These are phyloP conservation scores for Philonicus albiceps DNA, from an alignment of 2,888 invertebrate species.

Conservation along the genomic window DNA sequence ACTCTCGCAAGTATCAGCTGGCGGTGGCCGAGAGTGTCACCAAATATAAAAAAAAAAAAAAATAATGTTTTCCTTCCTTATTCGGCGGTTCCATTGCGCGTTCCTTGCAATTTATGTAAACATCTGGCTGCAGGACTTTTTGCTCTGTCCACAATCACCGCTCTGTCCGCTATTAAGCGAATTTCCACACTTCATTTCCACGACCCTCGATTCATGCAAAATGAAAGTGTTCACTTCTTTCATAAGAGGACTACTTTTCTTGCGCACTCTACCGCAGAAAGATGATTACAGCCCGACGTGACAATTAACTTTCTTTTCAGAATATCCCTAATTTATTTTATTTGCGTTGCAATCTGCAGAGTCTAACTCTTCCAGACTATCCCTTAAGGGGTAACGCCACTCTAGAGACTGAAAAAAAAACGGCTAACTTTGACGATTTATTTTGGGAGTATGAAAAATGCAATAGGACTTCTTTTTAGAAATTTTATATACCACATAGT, in stretches of 20 bases:
- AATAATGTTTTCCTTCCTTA: conserved; percentile 3
- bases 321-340: too few relatives aligned
- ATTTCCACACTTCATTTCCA: conserved; percentile 5
- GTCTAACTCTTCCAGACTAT: too few relatives aligned
- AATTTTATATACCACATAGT: too few relatives aligned
- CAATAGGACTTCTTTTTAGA: too few relatives aligned
- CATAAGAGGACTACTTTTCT: not conserved
- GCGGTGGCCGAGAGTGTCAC: not conserved
- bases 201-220: not conserved
- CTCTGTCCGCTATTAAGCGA: not conserved
- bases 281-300: not conserved
- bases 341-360: too few relatives aligned
- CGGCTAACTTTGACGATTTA: too few relatives aligned
- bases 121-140: not conserved
- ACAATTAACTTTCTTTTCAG: not conserved
- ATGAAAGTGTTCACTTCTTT: not conserved
- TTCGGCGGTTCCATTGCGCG: not conserved
- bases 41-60: not conserved
- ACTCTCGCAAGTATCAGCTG: not conserved
- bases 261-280: not conserved
- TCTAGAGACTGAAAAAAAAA: too few relatives aligned
- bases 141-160: not conserved
- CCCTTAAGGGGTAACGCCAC: too few relatives aligned
- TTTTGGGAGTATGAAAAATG: too few relatives aligned
- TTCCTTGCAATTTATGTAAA: not conserved